Base-by-base conservation (phyloP, 2,888 invertebrate genomes). In the Blera fallax region DNA sequence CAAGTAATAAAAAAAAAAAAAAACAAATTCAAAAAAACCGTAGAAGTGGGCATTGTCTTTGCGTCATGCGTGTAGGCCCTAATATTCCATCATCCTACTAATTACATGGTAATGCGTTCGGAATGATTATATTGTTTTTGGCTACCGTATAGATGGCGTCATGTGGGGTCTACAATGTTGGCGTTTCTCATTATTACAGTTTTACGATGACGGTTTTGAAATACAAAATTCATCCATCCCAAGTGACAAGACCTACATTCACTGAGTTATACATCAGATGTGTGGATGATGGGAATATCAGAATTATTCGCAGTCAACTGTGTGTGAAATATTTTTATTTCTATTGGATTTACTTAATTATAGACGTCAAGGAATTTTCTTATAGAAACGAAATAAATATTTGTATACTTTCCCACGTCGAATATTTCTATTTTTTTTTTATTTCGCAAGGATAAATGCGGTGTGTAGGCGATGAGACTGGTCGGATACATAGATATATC, bases 161-260 rank as follows among this genome's bases (percentile, higher is more conserved):
- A 77, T 77, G 77, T 77, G 77, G 37, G 77, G 67, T 62, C 73
- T 37, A 34, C 2, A 62, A 10, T 52, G 50, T 73, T 73, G 62
- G 34, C 16, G 24, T 10, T 73, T 73, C 14, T 6, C 11, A 73
- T 73, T 73, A 62, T 40, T 40, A 58, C 29, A 40, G 18, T 11
- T 45, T 45, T 10, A 3, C 14, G 40, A 29, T 11, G n/a, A 11
- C 32, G 34, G 21, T 65, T 60, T 52, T 52, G 37, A 62, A 73
- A 52, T 29, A 21, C 11, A 18, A 29, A 48, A 16, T 21, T 16
- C 16, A 16, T 16, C 24, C 60, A 60, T 24, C 37, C 7, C 14
- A 18, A 6, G n/a, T 16, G 54, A 18, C 18, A 10, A 21, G 48
- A 48, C 21, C 48, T 48, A 48, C 48, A 21, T 18, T 48, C 21